These are phyloP conservation scores for Eufriesea mexicana DNA, from an alignment of 1,140 invertebrate genomes.

Conservation along the genomic window DNA sequence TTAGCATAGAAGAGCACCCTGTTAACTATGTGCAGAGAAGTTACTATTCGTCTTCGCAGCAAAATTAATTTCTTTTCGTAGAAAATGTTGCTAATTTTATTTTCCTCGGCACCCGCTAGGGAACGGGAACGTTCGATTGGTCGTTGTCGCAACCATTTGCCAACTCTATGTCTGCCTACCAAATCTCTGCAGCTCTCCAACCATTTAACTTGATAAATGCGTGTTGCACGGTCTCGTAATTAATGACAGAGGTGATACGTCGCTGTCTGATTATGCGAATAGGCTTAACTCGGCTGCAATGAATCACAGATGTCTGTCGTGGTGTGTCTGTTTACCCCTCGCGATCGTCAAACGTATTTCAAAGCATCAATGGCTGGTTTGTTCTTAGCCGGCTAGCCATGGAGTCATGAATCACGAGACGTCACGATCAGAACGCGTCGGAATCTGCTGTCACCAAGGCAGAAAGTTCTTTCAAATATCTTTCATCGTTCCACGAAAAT, in stretches of 20 bases:
- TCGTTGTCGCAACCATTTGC: conserved; percentile 49
- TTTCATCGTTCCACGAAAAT: not conserved
- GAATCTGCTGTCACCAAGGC: not conserved
- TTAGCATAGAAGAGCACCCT: not conserved
- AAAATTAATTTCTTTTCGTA: conserved; percentile 20
- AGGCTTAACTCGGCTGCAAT: conserved; percentile 42
- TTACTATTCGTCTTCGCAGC: not conserved
- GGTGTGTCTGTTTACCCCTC: not conserved
- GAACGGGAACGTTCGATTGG: not conserved
- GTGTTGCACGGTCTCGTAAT: conserved; percentile 45
- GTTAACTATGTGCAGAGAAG: not conserved
- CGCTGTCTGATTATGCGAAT: conserved; percentile 59
- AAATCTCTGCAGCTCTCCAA: conserved; percentile 1
- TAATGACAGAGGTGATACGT: conserved; percentile 56
- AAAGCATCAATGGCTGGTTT: not conserved
- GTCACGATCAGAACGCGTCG: not conserved
- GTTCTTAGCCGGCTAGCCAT: not conserved
- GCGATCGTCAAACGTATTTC: not conserved
- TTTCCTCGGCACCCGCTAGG: not conserved
- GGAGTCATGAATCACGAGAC: conserved; percentile 6
- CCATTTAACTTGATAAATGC: conserved; percentile 54
- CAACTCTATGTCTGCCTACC: not conserved
- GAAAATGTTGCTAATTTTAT: not conserved
- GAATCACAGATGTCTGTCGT: conserved; percentile 40
- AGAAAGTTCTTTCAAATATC: conserved; percentile 1